Percentiles rank a stretch among this genome's conserved stretches.
Conservation (phyloP, 2,888 invertebrate species). For the Carcina quercana region DNA sequence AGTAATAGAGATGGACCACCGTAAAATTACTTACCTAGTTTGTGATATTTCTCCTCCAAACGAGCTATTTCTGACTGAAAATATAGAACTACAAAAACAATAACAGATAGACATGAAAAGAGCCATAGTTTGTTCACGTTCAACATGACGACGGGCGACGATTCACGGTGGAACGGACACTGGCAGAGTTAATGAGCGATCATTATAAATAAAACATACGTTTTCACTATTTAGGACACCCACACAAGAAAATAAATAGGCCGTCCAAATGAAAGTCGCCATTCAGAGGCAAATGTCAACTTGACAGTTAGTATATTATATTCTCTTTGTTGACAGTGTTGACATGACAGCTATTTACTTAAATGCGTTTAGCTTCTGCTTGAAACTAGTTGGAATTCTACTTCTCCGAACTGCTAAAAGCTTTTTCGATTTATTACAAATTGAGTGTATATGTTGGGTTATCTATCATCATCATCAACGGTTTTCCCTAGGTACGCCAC, state of each 20-base stretch:
- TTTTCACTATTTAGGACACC: conserved; percentile 40
- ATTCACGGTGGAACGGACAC: conserved; percentile 39
- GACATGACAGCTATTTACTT: no score
- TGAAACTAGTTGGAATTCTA: no score
- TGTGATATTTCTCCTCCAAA: conserved; percentile 54
- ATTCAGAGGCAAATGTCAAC: conserved; percentile 13
- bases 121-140: conserved; percentile 65
- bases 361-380: no score
- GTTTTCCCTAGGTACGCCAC: no score
- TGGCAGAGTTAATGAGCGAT: conserved; percentile 43
- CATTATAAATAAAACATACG: conserved; percentile 51
- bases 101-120: conserved; percentile 56
- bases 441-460: no score
- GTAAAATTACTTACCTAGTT: conserved; percentile 50
- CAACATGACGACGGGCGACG: conserved; percentile 49
- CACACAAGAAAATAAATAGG: conserved; percentile 36
- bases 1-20: no score
- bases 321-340: not conserved
- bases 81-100: conserved; percentile 60
- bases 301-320: no score
- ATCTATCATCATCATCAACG: no score
- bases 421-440: no score
- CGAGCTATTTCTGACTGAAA: conserved; percentile 64
- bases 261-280: conserved; percentile 22
- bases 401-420: no score